Evolutionary conservation across 2,797 vertebrate species (phyloP).

Genomic region (Propithecus perrieri): DNA sequence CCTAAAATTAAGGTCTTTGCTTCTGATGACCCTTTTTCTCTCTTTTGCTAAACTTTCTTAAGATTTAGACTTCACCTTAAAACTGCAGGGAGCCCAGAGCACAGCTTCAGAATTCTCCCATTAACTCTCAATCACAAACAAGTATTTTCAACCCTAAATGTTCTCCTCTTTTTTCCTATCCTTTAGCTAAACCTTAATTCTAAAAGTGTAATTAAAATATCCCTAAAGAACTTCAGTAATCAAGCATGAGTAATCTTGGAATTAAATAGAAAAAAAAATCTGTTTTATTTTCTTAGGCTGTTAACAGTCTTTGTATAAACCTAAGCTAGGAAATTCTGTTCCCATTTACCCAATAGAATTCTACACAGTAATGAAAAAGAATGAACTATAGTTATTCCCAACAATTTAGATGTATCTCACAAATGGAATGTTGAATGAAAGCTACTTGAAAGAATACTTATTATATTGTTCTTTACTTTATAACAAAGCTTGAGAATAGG

Average conservation of each 20-base stretch:
- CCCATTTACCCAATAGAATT: background rate
- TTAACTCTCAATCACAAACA: background rate
- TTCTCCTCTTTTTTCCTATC: background rate
- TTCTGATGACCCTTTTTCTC: background rate
- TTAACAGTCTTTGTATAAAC: background rate
- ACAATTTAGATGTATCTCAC: background rate
- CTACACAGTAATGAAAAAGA: background rate
- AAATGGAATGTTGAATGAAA: background rate
- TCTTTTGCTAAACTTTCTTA: background rate
- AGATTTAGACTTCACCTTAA: background rate
- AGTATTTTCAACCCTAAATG: background rate
- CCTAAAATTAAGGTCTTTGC: background rate
- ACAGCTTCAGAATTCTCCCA: background rate
- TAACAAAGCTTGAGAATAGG: background rate
- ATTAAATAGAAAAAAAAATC: background rate
- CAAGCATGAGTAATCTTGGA: background rate
- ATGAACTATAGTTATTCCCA: background rate
- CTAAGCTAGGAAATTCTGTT: background rate
- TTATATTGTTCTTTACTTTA: background rate
- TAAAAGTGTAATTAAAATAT: background rate
- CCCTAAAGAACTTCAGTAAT: background rate
- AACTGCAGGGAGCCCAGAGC: background rate
- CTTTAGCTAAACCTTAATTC: background rate
- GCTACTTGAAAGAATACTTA: background rate
- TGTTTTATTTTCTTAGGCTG: background rate